Conservation (phyloP, 2,797 vertebrate species). For the Telmatherina bonti region DNA sequence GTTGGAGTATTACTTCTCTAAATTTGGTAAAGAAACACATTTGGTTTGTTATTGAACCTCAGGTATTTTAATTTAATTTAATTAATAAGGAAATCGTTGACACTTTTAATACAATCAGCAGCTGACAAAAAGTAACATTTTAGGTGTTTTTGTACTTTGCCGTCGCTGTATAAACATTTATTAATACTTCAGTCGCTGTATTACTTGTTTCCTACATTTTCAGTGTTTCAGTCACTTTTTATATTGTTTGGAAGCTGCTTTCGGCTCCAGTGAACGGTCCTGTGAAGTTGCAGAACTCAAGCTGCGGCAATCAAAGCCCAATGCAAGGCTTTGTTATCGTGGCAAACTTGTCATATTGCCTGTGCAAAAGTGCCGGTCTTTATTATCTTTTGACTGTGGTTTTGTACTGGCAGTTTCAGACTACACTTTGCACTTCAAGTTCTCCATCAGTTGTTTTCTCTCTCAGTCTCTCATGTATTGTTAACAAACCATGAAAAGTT, state of each 20-base stretch:
- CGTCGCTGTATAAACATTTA: background rate
- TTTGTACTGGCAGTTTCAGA: conserved; percentile 29
- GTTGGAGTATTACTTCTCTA: background rate
- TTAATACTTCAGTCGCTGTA: background rate
- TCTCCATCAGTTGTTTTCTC: conserved; percentile 54
- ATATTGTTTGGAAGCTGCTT: conserved; percentile 10
- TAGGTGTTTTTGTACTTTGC: background rate
- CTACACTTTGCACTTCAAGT: conserved; percentile 36
- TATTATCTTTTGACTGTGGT: conserved; percentile 35
- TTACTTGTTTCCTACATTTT: conserved; percentile 6
- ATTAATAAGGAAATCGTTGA: background rate
- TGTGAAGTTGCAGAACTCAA: conserved; percentile 5
- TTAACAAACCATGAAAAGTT: conserved; percentile 53
- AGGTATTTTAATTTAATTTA: background rate
- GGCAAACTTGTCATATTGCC: conserved; percentile 38
- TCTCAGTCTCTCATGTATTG: conserved; percentile 62
- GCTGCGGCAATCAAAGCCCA: conserved; percentile 35
- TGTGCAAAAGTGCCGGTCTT: conserved; percentile 41
- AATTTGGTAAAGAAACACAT: conserved; percentile 12
- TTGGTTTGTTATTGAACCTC: background rate
- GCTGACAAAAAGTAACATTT: background rate
- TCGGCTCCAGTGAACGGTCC: conserved; percentile 11
- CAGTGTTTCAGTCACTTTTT: conserved; percentile 1
- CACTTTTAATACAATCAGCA: background rate
- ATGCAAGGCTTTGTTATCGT: conserved; percentile 6